Base-by-base conservation (phyloP, 2,888 invertebrate genomes). In the Hirtodrosophila duncani region DNA sequence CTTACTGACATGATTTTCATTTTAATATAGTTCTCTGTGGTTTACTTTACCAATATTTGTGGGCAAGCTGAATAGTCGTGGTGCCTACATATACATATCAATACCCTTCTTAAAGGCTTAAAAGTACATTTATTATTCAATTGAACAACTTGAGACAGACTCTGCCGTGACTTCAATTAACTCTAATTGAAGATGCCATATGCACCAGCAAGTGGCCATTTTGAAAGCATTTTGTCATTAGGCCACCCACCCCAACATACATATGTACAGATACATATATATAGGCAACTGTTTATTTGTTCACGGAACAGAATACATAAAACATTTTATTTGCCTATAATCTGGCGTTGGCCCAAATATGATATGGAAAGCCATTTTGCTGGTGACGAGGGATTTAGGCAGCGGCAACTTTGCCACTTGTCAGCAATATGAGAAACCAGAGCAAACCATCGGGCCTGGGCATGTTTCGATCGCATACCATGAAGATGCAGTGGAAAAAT, bases 301-400 rank as follows among this genome's bases (percentile, higher is more conserved):
- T 60, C 58, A 58, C 37, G n/a, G n/a, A n/a, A 38, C 17, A 60
- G 43, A 52, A 58, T 43, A 49, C 57, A 64, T 59, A 65, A 64
- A 63, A 63, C 41, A 38, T 33, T 41, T 36, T 55, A 57, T 55
- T 62, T 65, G 48, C 42, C 26, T 30, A 41, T 49, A 65, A 57
- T 50, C 66, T 53, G 16, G 55, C 23, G 21, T 27, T 58, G 66
- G 43, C 55, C 63, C 44, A 63, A 34, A 60, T 67, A 62, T 33
- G 43, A 51, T 37, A 48, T 37, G 31, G 26, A 36, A 46, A 55
- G 49, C 17, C 50, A 59, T 59, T 51, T 34, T 8, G 3, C 10
- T 21, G 31, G 9, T 11, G n/a, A n/a, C n/a, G n/a, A n/a, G n/a
- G n/a, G n/a, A n/a, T n/a, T n/a, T n/a, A n/a, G n/a, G n/a, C n/a